These are phyloP conservation scores for Vultur gryphus DNA, from an alignment of 2,797 vertebrate genomes.

Conservation along the genomic window DNA sequence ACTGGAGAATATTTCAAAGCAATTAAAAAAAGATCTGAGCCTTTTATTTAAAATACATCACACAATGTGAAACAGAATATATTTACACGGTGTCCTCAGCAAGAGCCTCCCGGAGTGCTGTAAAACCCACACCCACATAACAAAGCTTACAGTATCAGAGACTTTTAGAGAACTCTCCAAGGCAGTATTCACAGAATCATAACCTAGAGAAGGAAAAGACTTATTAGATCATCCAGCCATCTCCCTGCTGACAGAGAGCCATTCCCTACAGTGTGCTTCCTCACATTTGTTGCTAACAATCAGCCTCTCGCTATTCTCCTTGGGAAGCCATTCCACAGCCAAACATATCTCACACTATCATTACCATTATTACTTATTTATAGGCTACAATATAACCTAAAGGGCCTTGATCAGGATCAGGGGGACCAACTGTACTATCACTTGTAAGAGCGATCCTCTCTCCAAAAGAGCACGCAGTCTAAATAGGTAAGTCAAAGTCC, in stretches of 20 bases:
- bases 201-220: slow-evolving; percentile 51
- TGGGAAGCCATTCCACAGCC: slow-evolving; percentile 31
- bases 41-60: slow-evolving; percentile 60
- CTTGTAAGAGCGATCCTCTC: not conserved
- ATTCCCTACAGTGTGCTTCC: slow-evolving; percentile 10
- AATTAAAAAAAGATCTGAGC: slow-evolving; percentile 44
- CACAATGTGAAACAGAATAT: slow-evolving; percentile 45
- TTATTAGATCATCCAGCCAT: slow-evolving; percentile 39
- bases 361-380: slow-evolving; percentile 55
- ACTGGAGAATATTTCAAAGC: not conserved
- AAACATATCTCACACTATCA: slow-evolving; percentile 21
- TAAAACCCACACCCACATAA: slow-evolving; percentile 45
- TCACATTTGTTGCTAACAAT: slow-evolving; percentile 39
- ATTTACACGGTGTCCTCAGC: slow-evolving; percentile 45
- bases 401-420: slow-evolving; percentile 8
- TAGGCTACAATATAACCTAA: not conserved
- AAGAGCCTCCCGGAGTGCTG: slow-evolving; percentile 12
- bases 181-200: slow-evolving; percentile 44
- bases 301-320: not conserved
- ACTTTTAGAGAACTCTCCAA: slow-evolving; percentile 23
- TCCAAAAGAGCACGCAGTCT: not conserved
- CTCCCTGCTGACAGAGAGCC: slow-evolving; percentile 18
- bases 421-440: not conserved
- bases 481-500: not conserved
- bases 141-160: slow-evolving; percentile 46